phyloP scores from a whole-genome alignment of 2,888 invertebrate genomes.

The Synanthedon myopaeformis region DNA sequence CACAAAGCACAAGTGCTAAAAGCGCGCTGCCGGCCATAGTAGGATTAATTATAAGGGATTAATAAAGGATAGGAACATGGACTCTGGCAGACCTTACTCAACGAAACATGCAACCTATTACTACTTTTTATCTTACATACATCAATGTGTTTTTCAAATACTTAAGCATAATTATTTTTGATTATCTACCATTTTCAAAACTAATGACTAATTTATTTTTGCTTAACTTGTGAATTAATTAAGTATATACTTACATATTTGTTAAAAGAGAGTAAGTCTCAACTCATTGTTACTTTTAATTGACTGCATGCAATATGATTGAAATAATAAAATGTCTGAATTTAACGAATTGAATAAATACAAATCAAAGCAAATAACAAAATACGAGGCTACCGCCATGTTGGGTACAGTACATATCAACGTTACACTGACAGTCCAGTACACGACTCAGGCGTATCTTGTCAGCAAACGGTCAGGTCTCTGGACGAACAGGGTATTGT shows the following conservation, averaged over 20 bases:
- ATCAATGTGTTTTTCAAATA: too few relatives aligned
- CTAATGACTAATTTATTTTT: background rate
- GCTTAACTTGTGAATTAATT: background rate
- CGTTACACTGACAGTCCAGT: conserved; percentile 1
- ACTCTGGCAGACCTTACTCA: too few relatives aligned
- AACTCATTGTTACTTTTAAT: too few relatives aligned
- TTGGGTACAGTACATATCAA: background rate
- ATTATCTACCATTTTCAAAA: too few relatives aligned
- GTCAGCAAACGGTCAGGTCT: conserved; percentile 4
- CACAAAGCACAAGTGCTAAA: too few relatives aligned
- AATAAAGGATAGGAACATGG: too few relatives aligned
- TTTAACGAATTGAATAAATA: background rate
- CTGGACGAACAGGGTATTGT: background rate
- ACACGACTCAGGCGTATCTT: conserved; percentile 7
- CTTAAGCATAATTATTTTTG: too few relatives aligned
- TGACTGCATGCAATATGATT: background rate
- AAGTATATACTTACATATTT: background rate
- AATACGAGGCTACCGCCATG: background rate
- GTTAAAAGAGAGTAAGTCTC: too few relatives aligned
- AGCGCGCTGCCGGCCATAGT: too few relatives aligned
- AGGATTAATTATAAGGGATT: too few relatives aligned
- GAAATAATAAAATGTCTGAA: background rate
- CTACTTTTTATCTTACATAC: too few relatives aligned
- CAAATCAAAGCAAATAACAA: background rate
- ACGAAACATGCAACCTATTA: too few relatives aligned